Base-by-base conservation (phyloP, 2,113 vertebrate genomes). In the Dendropsophus ebraccatus region DNA sequence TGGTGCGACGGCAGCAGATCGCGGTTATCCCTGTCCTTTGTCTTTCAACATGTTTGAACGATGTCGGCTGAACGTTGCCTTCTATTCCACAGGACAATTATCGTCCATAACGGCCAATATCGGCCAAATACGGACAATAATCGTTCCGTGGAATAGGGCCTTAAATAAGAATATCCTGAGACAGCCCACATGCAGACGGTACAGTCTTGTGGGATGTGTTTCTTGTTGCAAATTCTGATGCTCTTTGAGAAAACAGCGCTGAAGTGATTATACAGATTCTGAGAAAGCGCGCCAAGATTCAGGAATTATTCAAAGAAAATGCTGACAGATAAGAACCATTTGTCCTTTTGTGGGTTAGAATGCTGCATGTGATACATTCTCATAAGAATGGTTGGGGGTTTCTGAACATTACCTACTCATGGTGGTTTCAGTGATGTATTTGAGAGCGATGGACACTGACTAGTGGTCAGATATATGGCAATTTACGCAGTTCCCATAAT, bases 291-390 rank as follows among this genome's bases (percentile, higher is more conserved):
- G 58, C 32, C 16, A 41, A 45, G 58, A 54, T 14, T 76, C 16
- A 79, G 32, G 2, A 79, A 56, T 70, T 45, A 69, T 72, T 56
- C 32, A 37, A 56, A 80, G 75, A 80, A 79, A 69, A 25, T 19
- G 50, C 23, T 80, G 62, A 80, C 60, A 86, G 75, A 79, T 80
- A 80, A 85, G 60, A 79, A 67, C 58, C 47, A 79, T 41, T 85
- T 85, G 47, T 52, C 60, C 56, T 77, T n/a, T 76, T 62, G 56
- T 52, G 32, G 50, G n/a, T 45, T 47, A 58, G 30, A 49, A 73
- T 62, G 10, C 5, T 72, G 37, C 6, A 49, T 74, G 75, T 35
- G 32, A n/a, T n/a, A n/a, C n/a, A n/a, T n/a, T n/a, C n/a, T n/a
- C n/a, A n/a, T n/a, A n/a, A n/a, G n/a, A 14, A 80, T 80, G 21